phyloP scores from a whole-genome alignment of 2,113 vertebrate genomes.

The Panthera leo region DNA sequence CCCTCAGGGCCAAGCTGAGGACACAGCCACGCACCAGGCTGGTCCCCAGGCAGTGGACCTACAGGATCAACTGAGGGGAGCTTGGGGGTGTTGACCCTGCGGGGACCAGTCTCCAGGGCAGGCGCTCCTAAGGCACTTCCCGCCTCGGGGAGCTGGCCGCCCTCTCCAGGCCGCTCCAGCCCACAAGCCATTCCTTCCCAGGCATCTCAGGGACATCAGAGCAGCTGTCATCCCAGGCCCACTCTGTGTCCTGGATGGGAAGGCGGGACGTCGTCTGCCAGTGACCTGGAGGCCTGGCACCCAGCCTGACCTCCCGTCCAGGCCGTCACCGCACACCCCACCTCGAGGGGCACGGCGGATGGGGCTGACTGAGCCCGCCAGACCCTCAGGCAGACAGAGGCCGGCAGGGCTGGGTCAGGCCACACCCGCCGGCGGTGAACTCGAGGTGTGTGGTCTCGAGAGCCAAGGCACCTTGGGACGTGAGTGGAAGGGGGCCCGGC shows the following conservation, averaged over 20 bases:
- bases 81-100: fast-evolving
- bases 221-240: not conserved
- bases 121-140: fast-evolving
- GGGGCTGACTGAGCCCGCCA: not conserved
- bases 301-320: not conserved
- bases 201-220: not conserved
- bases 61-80: fast-evolving
- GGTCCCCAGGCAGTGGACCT: not conserved
- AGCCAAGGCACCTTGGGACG: not conserved
- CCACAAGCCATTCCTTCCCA: not conserved
- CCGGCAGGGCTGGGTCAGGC: not conserved
- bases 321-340: not conserved
- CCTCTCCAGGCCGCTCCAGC: not conserved
- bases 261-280: fast-evolving
- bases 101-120: not conserved
- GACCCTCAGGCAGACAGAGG: not conserved
- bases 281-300: not conserved
- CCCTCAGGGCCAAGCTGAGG: not conserved
- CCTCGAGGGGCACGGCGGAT: not conserved
- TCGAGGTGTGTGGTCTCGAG: not conserved
- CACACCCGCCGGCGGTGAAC: not conserved
- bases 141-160: fast-evolving
- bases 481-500: fast-evolving
- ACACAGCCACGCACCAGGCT: fast-evolving
- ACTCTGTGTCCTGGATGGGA: fast-evolving